A percentile compares a stretch with the other conserved stretches of the same genome.
Evolutionary conservation across 2,888 invertebrate species (phyloP).

Genomic region (Lampropteryx suffumata): DNA sequence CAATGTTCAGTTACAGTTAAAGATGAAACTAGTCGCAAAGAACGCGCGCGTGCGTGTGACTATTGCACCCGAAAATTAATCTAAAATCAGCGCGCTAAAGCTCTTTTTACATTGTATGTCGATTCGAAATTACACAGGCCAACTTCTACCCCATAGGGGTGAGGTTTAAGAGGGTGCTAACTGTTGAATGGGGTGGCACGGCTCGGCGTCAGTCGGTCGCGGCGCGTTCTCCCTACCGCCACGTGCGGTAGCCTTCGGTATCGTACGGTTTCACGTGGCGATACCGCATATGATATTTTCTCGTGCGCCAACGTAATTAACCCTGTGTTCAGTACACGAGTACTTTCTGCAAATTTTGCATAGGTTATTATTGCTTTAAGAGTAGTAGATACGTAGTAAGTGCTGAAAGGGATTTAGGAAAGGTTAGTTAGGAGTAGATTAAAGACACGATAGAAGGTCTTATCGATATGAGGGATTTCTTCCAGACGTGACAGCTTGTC

Average conservation of each 20-base stretch:
- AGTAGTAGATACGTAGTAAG: too few relatives aligned
- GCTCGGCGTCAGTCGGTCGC: slow-evolving; percentile 72
- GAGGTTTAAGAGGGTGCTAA: slow-evolving; percentile 70
- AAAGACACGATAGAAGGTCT: background rate
- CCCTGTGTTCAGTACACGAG: too few relatives aligned
- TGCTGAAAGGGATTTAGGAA: too few relatives aligned
- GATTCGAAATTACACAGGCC: slow-evolving; percentile 20
- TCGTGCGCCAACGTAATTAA: slow-evolving; percentile 29
- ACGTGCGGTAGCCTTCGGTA: slow-evolving; percentile 42
- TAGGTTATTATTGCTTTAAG: too few relatives aligned
- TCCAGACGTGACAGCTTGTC: too few relatives aligned
- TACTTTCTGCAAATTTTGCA: too few relatives aligned
- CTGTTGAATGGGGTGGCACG: slow-evolving; percentile 77
- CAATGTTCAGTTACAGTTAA: too few relatives aligned
- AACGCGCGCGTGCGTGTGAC: too few relatives aligned
- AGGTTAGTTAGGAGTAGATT: too few relatives aligned
- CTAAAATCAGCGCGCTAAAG: background rate
- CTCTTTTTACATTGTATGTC: background rate
- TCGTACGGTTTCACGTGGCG: slow-evolving; percentile 28
- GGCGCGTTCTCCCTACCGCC: slow-evolving; percentile 47
- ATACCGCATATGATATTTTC: slow-evolving; percentile 33
- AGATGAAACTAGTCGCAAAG: too few relatives aligned
- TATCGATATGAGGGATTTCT: background rate
- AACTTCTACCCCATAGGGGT: slow-evolving; percentile 46
- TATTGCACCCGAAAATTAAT: background rate